These are phyloP conservation scores for western clawed frog (Xenopus tropicalis) DNA, from an alignment of 2,113 vertebrate species.

Conservation along the genomic window UCB_Xtro_10.0 CM004446.2:141094501-141095000, in stretches of 20 bases:
- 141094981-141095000: no score
- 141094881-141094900: no score
- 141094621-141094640: constrained; percentile 51
- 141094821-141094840: background rate
- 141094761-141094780: constrained; percentile 6
- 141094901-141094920: no score
- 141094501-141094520: constrained; percentile 6
- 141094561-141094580: constrained; percentile 23
- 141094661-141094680: constrained; percentile 43
- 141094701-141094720: constrained; percentile 44
- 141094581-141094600: constrained; percentile 45
- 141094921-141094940: no score
- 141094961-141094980: no score
- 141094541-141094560: constrained; percentile 48
- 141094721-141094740: background rate
- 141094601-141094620: constrained; percentile 51
- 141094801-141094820: background rate
- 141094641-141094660: constrained; percentile 48
- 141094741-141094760: background rate
- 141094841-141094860: background rate
- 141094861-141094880: background rate
- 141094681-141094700: constrained; percentile 53
- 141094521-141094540: constrained; percentile 24
- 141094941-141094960: no score
- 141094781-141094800: background rate